Conservation (phyloP, 2,888 invertebrate genomes). For the Beris morrisii region DNA sequence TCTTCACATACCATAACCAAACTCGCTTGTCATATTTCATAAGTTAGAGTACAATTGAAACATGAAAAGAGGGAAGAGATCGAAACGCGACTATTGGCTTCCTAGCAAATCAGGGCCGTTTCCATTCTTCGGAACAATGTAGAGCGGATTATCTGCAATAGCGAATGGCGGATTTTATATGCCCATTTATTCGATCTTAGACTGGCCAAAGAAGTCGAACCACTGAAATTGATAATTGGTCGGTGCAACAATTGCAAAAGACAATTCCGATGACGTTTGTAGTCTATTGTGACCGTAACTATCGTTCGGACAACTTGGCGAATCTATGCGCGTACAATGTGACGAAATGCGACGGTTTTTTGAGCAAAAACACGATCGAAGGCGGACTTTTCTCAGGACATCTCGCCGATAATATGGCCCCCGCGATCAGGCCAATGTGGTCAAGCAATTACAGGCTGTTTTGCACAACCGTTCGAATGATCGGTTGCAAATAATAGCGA, state of each 20-base stretch:
- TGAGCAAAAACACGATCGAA: conserved; percentile 18
- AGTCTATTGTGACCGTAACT: background rate
- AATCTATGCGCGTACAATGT: background rate
- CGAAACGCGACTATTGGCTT: conserved; percentile 10
- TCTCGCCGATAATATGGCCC: background rate
- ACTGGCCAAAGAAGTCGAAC: conserved; percentile 2
- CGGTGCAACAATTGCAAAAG: conserved; percentile 1
- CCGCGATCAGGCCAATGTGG: conserved; percentile 19
- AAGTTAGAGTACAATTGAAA: conserved; percentile 35
- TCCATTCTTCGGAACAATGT: conserved; percentile 29
- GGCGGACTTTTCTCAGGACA: conserved; percentile 34
- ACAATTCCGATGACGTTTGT: conserved; percentile 2
- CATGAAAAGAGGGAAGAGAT: conserved; percentile 25
- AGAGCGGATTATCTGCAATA: background rate
- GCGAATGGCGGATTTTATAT: conserved; percentile 13
- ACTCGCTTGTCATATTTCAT: conserved; percentile 35
- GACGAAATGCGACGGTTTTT: background rate
- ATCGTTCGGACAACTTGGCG: no score
- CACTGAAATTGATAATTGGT: conserved; percentile 35
- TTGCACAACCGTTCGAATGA: conserved; percentile 24
- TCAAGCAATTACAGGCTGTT: conserved; percentile 16
- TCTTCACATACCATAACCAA: conserved; percentile 35
- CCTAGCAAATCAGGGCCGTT: conserved; percentile 3
- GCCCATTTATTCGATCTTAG: conserved; percentile 3
- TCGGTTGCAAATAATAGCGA: conserved; percentile 16